phyloP scores from a whole-genome alignment of 1,140 invertebrate species.

The Calliopsis andreniformis region DNA sequence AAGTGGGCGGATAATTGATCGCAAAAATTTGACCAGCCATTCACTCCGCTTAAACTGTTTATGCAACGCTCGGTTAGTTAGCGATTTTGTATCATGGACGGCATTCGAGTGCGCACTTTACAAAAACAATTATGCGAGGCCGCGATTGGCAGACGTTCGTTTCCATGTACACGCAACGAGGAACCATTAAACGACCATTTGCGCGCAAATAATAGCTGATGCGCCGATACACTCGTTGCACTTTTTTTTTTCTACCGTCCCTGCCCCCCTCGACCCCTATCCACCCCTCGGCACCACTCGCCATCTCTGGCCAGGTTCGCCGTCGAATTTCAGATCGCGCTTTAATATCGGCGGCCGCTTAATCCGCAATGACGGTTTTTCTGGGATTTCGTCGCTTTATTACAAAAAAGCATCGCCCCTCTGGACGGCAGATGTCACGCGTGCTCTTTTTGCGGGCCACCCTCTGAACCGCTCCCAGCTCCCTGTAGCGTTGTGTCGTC shows the following conservation, averaged over 20 bases:
- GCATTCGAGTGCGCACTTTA: constrained; percentile 9
- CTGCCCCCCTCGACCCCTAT: not conserved
- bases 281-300: not conserved
- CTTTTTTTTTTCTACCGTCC: constrained; percentile 23
- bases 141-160: constrained; percentile 36
- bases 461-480: constrained; percentile 18
- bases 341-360: constrained; percentile 74
- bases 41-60: not conserved
- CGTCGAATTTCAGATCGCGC: constrained; percentile 73
- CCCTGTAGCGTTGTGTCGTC: constrained; percentile 23
- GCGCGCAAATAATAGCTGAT: constrained; percentile 63
- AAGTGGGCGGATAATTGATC: not conserved
- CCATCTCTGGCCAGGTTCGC: not conserved
- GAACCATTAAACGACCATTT: constrained; percentile 64
- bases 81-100: constrained; percentile 5
- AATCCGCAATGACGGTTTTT: constrained; percentile 76
- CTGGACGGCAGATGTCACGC: constrained; percentile 77
- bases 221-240: constrained; percentile 44
- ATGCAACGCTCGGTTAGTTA: not conserved
- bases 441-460: constrained; percentile 60
- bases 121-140: constrained; percentile 36
- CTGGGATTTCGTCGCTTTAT: constrained; percentile 74
- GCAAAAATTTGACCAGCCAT: not conserved
- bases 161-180: constrained; percentile 50
- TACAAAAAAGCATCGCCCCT: constrained; percentile 74